Percentiles rank a stretch among this genome's conserved stretches.
Evolutionary conservation across 2,113 vertebrate genomes (phyloP).

Genomic region (Alectura lathami): DNA sequence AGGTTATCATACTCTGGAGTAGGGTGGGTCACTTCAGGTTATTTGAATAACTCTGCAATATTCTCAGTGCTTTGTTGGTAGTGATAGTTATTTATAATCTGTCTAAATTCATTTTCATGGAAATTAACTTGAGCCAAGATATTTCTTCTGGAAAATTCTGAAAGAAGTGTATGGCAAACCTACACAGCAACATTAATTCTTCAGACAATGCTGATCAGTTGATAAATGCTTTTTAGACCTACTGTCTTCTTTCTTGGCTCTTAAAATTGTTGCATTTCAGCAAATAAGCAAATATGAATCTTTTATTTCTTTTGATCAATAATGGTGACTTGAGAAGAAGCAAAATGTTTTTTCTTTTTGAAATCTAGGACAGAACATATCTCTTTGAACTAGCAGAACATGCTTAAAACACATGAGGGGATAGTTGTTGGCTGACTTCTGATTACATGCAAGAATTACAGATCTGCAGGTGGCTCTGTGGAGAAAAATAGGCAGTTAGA

Average conservation of each 20-base stretch:
- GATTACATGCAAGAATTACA: neutral
- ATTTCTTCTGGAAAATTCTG: neutral
- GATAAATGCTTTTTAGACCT: neutral
- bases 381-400: neutral
- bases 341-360: neutral
- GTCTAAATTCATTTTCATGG: neutral
- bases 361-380: neutral
- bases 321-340: neutral
- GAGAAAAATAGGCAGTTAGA: neutral
- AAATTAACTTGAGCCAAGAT: neutral
- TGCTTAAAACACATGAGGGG: neutral
- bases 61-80: neutral
- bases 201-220: neutral
- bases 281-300: neutral
- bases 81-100: neutral
- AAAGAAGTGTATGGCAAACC: neutral
- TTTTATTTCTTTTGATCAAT: neutral
- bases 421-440: neutral
- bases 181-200: neutral
- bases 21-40: neutral
- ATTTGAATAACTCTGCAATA: neutral
- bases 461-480: neutral
- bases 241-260: neutral
- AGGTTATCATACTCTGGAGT: neutral
- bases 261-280: neutral